Conservation (phyloP, 1,140 invertebrate species). For the Drosophila lowei region DNA sequence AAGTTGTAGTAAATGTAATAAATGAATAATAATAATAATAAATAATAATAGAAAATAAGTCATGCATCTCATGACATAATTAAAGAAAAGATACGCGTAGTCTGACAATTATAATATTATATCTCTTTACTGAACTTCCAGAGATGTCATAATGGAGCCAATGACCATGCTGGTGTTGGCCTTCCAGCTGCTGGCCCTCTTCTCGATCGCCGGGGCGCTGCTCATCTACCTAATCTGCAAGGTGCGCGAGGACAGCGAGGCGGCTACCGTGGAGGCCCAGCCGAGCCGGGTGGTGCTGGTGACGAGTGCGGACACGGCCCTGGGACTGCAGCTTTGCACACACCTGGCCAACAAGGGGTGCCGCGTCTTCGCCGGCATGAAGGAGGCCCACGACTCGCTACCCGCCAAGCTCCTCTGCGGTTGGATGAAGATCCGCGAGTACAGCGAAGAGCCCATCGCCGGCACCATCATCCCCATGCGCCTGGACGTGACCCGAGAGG, state of each 20-base stretch:
- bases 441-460: slow-evolving; percentile 82
- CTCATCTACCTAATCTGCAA: slow-evolving; percentile 89
- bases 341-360: slow-evolving; percentile 88
- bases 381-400: slow-evolving; percentile 84
- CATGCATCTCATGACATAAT: no score
- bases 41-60: no score
- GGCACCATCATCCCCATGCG: slow-evolving; percentile 87
- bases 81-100: not conserved
- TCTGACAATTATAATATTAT: not conserved
- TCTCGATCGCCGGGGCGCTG: slow-evolving; percentile 90
- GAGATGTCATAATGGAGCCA: slow-evolving; percentile 87
- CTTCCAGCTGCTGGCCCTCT: slow-evolving; percentile 90
- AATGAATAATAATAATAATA: no score
- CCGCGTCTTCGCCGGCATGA: slow-evolving; percentile 90
- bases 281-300: slow-evolving; percentile 86
- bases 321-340: slow-evolving; percentile 87
- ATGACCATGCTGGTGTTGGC: slow-evolving; percentile 90
- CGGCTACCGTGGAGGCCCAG: slow-evolving; percentile 68
- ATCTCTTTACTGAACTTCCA: slow-evolving; percentile 46
- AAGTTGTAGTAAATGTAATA: no score
- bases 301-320: slow-evolving; percentile 90
- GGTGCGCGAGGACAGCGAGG: slow-evolving; percentile 84
- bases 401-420: slow-evolving; percentile 85
- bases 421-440: slow-evolving; percentile 86
- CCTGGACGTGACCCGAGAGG: slow-evolving; percentile 91